Conservation (phyloP, 2,113 vertebrate species). For the Dasyurus viverrinus region DNA sequence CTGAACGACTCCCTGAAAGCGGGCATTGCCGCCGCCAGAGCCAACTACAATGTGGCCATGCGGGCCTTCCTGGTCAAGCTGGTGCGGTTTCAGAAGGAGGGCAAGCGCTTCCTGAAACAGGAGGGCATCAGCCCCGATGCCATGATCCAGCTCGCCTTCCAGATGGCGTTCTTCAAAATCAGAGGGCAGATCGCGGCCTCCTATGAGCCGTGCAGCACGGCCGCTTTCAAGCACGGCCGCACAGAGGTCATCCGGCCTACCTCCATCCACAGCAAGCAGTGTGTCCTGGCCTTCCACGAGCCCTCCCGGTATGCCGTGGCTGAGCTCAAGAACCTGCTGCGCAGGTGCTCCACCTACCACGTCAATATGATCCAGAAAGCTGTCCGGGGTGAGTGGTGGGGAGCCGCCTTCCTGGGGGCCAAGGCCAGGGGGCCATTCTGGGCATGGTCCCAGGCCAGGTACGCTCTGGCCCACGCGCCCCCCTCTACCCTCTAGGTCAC, state of each 20-base stretch:
- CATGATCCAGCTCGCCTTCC: slow-evolving; percentile 90
- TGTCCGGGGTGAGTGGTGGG: slow-evolving; percentile 86
- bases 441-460: too few relatives aligned
- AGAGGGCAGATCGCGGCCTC: slow-evolving; percentile 88
- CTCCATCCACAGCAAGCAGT: slow-evolving; percentile 85
- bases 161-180: slow-evolving; percentile 92
- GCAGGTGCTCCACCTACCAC: slow-evolving; percentile 89
- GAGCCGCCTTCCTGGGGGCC: background rate
- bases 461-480: background rate
- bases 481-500: too few relatives aligned
- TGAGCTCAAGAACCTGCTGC: slow-evolving; percentile 84
- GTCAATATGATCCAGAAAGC: slow-evolving; percentile 90
- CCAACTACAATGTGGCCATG: slow-evolving; percentile 84
- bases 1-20: slow-evolving; percentile 85
- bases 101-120: slow-evolving; percentile 90
- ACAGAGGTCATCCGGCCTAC: slow-evolving; percentile 93
- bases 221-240: slow-evolving; percentile 92
- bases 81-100: slow-evolving; percentile 89
- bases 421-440: too few relatives aligned
- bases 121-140: slow-evolving; percentile 91
- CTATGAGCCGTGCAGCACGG: slow-evolving; percentile 93
- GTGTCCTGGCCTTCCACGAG: slow-evolving; percentile 85
- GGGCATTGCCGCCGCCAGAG: slow-evolving; percentile 86
- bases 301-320: slow-evolving; percentile 81
- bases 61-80: slow-evolving; percentile 85